Evolutionary conservation across 2,888 invertebrate genomes (phyloP), one percentile per base, ranked within the genome.

Genomic region (Xylota sylvarum): DNA sequence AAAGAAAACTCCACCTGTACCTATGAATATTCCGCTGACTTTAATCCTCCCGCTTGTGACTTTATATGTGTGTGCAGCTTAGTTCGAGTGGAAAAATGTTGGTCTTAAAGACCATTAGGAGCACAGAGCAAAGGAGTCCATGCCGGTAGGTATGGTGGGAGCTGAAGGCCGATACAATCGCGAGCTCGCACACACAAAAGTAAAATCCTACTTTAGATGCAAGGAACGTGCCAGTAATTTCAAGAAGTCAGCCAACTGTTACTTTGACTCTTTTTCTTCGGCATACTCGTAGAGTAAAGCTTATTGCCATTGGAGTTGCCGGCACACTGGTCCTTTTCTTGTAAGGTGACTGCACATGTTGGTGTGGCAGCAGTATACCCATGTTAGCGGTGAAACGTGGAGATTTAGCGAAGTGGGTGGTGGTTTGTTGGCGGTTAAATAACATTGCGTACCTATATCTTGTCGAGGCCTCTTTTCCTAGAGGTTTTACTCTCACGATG

Each of bases 161-260:
- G 12, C 30, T 9, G 37, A 23, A 23, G 35, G 48, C 19, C 58
- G 74, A 69, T 82, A 82, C 69, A 55, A 76, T 76, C 62, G 62
- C 48, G 40, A 58, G 40, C 27, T 65, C 73, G 65, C 79, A 80
- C 69, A 82, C 62, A 69, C 76, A 70, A 69, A 62, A 48, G 60
- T 76, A 70, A 76, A 70, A 62, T 64, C 69, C 81, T 76, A 70
- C 81, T 82, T 82, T 76, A 56, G 69, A 82, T 82, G 69, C 81
- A 82, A 27, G 30, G 69, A 56, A 82, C 81, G 81, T 69, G 64
- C 69, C 81, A 76, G 81, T 82, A 70, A 76, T 82, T 82, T 70
- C 76, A 82, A 82, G 70, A 76, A 82, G 81, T 82, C 81, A 82
- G 81, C 81, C 81, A 82, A 82, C 81, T 82, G 81, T 82, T 82